A percentile compares a stretch with the other conserved stretches of the same genome.
phyloP scores from a whole-genome alignment of 2,113 vertebrate genomes.

The Sinocyclocheilus maitianheensis region DNA sequence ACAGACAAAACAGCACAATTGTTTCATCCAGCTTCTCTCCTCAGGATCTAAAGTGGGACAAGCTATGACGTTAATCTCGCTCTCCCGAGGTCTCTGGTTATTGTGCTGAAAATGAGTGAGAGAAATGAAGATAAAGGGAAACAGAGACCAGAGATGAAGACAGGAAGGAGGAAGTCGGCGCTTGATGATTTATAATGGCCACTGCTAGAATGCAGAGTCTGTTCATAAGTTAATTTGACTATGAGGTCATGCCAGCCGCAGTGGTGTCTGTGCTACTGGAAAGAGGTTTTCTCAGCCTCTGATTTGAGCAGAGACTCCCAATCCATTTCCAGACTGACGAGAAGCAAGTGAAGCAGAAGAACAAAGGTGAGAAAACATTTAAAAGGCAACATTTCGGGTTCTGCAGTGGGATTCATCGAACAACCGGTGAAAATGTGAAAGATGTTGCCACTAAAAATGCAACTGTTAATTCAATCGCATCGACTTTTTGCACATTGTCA shows the following conservation, averaged over 20 bases:
- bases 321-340: conserved; percentile 6
- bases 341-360: conserved; percentile 6
- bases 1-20: background rate
- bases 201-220: conserved; percentile 22
- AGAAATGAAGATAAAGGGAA: conserved; percentile 1
- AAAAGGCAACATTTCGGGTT: background rate
- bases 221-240: conserved; percentile 40
- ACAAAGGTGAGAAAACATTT: conserved; percentile 19
- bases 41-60: conserved; percentile 54
- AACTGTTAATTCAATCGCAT: background rate
- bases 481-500: background rate
- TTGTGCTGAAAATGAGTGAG: conserved; percentile 19
- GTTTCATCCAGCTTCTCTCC: conserved; percentile 38
- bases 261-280: background rate
- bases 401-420: background rate
- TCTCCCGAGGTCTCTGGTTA: conserved; percentile 36
- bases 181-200: conserved; percentile 36
- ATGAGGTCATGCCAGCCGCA: conserved; percentile 36
- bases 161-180: conserved; percentile 5
- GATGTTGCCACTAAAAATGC: background rate
- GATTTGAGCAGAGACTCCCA: conserved; percentile 22
- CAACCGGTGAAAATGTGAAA: background rate
- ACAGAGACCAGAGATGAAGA: conserved; percentile 8
- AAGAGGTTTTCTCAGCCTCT: background rate
- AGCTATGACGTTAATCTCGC: conserved; percentile 36